Evolutionary conservation across 2,888 invertebrate species (phyloP).

Genomic region (Caenorhabditis sinica): DNA sequence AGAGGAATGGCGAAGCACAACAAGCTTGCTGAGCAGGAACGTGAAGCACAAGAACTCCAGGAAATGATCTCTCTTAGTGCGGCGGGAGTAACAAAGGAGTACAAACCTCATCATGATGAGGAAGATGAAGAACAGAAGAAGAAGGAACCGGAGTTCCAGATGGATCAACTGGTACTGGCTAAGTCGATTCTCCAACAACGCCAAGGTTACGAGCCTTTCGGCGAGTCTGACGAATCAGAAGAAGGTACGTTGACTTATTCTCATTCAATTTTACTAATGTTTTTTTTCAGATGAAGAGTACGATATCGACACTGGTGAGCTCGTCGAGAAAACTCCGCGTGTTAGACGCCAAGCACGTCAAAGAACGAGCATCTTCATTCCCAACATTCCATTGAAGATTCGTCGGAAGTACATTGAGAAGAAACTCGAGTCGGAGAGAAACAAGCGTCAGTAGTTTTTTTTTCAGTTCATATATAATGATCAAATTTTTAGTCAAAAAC

Average conservation of each 20-base stretch:
- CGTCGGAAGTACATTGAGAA: conserved; percentile 35
- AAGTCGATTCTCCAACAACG: conserved; percentile 25
- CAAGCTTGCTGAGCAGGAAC: background rate
- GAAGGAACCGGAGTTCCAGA: background rate
- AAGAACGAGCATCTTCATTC: conserved; percentile 14
- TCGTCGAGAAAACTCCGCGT: background rate
- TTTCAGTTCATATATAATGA: background rate
- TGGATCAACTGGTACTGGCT: conserved; percentile 30
- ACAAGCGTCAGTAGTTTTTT: conserved; percentile 32
- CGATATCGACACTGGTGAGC: background rate
- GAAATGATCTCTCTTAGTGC: background rate
- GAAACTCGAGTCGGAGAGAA: conserved; percentile 28
- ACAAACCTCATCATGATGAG: conserved; percentile 6
- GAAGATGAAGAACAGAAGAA: conserved; percentile 23
- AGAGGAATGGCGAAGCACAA: background rate
- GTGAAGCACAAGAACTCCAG: conserved; percentile 14
- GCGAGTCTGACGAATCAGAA: conserved; percentile 9
- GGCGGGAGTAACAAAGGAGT: background rate
- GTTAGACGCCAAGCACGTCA: background rate
- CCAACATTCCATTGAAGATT: conserved; percentile 37
- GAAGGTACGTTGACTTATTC: background rate
- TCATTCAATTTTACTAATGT: background rate
- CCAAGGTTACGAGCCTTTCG: background rate
- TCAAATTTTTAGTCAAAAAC: conserved; percentile 26
- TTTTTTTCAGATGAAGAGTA: background rate